A percentile compares a stretch with the other conserved stretches of the same genome.
phyloP scores from a whole-genome alignment of 2,797 vertebrate species.

The Pseudotriccus pelzelni region DNA sequence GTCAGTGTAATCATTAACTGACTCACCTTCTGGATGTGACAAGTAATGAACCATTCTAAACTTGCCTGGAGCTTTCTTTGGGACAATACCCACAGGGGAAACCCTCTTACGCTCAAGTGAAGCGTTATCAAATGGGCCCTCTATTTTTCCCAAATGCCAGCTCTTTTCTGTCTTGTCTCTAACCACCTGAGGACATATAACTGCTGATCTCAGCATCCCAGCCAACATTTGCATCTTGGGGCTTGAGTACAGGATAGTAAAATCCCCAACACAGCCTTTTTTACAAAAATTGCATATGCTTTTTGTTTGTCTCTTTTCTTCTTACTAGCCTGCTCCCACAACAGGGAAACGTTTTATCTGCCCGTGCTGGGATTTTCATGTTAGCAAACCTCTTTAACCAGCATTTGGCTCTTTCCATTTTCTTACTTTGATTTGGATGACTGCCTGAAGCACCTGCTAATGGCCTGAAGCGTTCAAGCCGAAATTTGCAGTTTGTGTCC shows the following conservation, averaged over 20 bases:
- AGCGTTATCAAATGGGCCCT: constrained; percentile 73
- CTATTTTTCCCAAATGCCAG: constrained; percentile 41
- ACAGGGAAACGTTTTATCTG: not conserved
- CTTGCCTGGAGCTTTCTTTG: constrained; percentile 78
- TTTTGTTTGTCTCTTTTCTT: not conserved
- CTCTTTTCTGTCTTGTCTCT: constrained; percentile 65
- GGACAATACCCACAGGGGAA: constrained; percentile 73
- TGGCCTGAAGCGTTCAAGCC: constrained; percentile 57
- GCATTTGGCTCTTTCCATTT: constrained; percentile 66
- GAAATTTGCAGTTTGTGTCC: constrained; percentile 51
- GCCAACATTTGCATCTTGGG: constrained; percentile 3
- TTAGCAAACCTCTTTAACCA: constrained; percentile 61
- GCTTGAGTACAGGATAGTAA: constrained; percentile 12
- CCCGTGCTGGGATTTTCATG: constrained; percentile 8
- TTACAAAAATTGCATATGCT: not conserved
- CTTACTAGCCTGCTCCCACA: not conserved
- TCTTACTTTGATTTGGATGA: constrained; percentile 66
- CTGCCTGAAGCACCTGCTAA: constrained; percentile 70
- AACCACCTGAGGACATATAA: constrained; percentile 70
- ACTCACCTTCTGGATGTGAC: constrained; percentile 76
- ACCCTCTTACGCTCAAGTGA: constrained; percentile 62
- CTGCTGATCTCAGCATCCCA: constrained; percentile 76
- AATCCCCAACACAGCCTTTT: constrained; percentile 32
- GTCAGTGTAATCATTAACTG: constrained; percentile 67
- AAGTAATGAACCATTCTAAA: constrained; percentile 71